phyloP scores from a whole-genome alignment of 2,113 vertebrate species.

The Martes martes region DNA sequence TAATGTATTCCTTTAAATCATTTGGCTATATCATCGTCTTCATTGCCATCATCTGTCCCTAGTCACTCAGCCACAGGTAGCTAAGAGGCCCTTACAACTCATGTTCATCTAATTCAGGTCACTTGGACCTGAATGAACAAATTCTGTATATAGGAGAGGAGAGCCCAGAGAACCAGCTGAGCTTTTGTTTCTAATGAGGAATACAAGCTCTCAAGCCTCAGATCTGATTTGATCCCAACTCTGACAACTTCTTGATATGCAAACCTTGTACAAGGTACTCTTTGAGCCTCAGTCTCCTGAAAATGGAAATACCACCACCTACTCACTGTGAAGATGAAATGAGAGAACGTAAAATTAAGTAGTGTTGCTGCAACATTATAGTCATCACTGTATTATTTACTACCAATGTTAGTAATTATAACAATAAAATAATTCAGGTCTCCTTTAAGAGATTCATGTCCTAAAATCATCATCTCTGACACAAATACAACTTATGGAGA shows the following conservation, averaged over 20 bases:
- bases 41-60: not conserved
- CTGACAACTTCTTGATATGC: slow-evolving; percentile 27
- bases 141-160: not conserved
- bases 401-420: not conserved
- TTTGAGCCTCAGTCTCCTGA: slow-evolving; percentile 42
- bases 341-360: slow-evolving; percentile 36
- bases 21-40: not conserved
- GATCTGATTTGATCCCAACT: slow-evolving; percentile 28
- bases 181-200: slow-evolving; percentile 13
- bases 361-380: not conserved
- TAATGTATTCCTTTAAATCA: not conserved
- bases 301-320: slow-evolving; percentile 43
- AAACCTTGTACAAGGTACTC: slow-evolving; percentile 39
- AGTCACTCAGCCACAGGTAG: not conserved
- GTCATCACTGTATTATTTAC: slow-evolving; percentile 35
- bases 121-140: not conserved
- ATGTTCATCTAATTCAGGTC: slow-evolving; percentile 8
- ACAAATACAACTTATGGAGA: not conserved
- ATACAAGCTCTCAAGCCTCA: slow-evolving; percentile 29
- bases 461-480: slow-evolving; percentile 41
- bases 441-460: not conserved
- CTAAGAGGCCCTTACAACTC: not conserved
- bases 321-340: slow-evolving; percentile 41
- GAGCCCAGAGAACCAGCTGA: not conserved
- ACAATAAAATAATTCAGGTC: not conserved